Evolutionary conservation across 2,888 invertebrate species (phyloP).

Genomic region (Melitaea athalia): DNA sequence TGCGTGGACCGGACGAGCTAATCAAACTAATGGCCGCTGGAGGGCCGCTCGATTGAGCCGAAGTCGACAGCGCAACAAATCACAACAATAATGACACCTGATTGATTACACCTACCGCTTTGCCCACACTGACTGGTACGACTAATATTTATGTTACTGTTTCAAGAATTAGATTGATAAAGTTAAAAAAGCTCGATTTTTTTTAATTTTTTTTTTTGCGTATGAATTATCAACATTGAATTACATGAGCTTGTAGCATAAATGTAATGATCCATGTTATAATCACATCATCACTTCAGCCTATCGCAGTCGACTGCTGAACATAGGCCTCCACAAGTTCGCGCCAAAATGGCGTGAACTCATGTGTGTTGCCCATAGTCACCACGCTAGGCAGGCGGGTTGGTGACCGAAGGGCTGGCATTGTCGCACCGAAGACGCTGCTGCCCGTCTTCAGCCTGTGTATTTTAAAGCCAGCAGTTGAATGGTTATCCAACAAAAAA

Average conservation of each 20-base stretch:
- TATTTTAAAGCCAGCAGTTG: no score
- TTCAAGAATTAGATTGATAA: neutral
- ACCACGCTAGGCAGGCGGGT: no score
- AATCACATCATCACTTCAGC: no score
- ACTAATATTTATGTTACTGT: neutral
- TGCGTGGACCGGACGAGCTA: constrained; percentile 77
- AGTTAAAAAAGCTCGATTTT: neutral
- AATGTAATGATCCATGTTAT: no score
- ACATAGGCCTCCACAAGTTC: no score
- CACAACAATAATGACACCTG: constrained; percentile 59
- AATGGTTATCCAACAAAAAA: no score
- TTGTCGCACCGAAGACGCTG: no score
- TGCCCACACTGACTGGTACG: constrained; percentile 48
- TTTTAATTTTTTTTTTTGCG: neutral
- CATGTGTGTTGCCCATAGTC: no score
- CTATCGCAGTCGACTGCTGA: no score
- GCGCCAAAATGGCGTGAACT: no score
- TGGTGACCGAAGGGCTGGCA: no score
- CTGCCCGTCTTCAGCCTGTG: no score
- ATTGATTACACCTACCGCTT: constrained; percentile 74
- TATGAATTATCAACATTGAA: neutral
- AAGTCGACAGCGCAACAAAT: constrained; percentile 25
- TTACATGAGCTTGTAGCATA: neutral
- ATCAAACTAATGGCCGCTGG: constrained; percentile 58
- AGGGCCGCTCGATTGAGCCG: constrained; percentile 70